These are phyloP conservation scores for Encarsia formosa DNA, from an alignment of 2,888 invertebrate species.

Conservation along the genomic window DNA sequence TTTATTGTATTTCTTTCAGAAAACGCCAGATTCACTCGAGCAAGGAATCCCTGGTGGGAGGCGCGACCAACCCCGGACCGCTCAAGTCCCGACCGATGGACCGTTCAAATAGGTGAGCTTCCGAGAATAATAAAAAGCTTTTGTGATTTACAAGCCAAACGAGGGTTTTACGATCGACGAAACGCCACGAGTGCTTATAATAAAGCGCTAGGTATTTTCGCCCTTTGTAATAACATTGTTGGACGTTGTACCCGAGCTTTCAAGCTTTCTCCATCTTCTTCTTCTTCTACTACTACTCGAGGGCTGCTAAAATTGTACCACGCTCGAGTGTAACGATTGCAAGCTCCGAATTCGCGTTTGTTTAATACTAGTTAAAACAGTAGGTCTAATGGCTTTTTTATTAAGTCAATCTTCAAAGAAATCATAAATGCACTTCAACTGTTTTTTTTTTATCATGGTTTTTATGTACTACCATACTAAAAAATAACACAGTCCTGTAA, in stretches of 20 bases:
- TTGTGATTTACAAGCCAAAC: neutral
- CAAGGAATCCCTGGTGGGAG: conserved; percentile 31
- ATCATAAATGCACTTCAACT: neutral
- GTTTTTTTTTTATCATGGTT: neutral
- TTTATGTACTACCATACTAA: too few species aligned
- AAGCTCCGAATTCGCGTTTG: too few species aligned
- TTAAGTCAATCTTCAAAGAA: neutral
- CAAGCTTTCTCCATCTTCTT: too few species aligned
- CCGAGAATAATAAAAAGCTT: neutral
- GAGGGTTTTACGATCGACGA: neutral
- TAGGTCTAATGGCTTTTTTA: too few species aligned
- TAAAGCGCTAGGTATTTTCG: too few species aligned
- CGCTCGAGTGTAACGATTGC: too few species aligned
- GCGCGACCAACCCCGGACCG: conserved; percentile 34
- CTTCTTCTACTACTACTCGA: too few species aligned
- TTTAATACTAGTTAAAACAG: too few species aligned
- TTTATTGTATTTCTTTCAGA: conserved; percentile 31
- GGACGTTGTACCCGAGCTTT: too few species aligned
- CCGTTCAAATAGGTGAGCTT: conserved; percentile 38
- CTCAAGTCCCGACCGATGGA: conserved; percentile 41
- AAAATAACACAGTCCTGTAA: too few species aligned
- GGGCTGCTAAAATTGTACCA: too few species aligned
- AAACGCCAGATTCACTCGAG: conserved; percentile 33
- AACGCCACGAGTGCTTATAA: too few species aligned
- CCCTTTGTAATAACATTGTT: conserved; percentile 5